A percentile compares a stretch with the other conserved stretches of the same genome.
phyloP scores from a whole-genome alignment of 2,888 invertebrate species.

The Automeris io region DNA sequence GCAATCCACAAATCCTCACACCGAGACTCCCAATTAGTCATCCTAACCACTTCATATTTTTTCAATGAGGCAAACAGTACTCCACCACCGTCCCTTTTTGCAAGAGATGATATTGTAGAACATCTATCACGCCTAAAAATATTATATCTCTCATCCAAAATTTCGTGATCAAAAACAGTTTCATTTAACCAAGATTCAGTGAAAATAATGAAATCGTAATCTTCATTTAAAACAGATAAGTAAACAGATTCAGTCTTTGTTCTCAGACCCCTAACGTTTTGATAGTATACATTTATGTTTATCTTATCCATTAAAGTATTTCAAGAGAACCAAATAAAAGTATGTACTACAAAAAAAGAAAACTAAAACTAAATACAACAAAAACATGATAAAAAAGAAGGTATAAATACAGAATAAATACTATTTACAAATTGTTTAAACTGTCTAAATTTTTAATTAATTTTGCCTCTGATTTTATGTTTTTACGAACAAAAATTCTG shows the following conservation, averaged over 20 bases:
- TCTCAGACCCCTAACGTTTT: neutral
- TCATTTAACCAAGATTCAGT: conserved; percentile 9
- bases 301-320: neutral
- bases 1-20: neutral
- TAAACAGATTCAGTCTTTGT: neutral
- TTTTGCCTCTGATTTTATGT: conserved; percentile 8
- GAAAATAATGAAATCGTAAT: neutral
- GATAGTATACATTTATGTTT: neutral
- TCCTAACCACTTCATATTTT: conserved; percentile 2
- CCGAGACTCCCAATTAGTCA: neutral
- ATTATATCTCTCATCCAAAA: conserved; percentile 7
- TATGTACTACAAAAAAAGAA: too few relatives aligned
- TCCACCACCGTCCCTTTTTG: neutral
- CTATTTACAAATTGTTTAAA: conserved; percentile 9
- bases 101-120: neutral
- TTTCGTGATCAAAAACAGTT: conserved; percentile 8
- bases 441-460: conserved; percentile 1
- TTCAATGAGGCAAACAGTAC: neutral
- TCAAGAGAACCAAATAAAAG: too few relatives aligned
- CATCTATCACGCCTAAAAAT: conserved; percentile 7
- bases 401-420: too few relatives aligned
- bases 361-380: too few relatives aligned
- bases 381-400: too few relatives aligned
- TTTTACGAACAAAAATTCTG: neutral
- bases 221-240: neutral